phyloP scores from a whole-genome alignment of 2,888 invertebrate species.

The Drosophila putrida region DNA sequence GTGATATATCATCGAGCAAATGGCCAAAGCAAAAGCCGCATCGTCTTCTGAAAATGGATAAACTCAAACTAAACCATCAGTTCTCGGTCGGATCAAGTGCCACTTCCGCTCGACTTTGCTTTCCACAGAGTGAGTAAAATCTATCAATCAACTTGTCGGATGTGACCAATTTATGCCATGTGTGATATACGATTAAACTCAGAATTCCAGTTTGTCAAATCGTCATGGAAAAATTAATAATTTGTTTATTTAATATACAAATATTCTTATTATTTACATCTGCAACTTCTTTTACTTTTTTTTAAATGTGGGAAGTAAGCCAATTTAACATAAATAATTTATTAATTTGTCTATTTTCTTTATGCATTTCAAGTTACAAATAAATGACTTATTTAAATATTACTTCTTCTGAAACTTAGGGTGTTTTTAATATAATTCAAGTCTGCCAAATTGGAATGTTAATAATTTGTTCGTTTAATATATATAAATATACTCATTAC shows the following conservation, averaged over 20 bases:
- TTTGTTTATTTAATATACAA: not conserved
- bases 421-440: no score
- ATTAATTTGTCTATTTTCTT: no score
- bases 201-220: slow-evolving; percentile 7
- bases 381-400: no score
- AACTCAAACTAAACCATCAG: slow-evolving; percentile 27
- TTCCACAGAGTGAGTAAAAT: slow-evolving; percentile 23
- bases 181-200: not conserved
- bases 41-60: slow-evolving; percentile 28
- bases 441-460: no score
- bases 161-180: slow-evolving; percentile 14
- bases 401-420: no score
- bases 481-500: no score
- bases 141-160: slow-evolving; percentile 64
- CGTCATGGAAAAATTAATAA: not conserved
- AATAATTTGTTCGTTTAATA: no score
- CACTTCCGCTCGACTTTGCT: slow-evolving; percentile 61
- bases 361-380: not conserved
- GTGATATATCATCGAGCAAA: slow-evolving; percentile 76
- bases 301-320: no score
- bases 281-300: no score
- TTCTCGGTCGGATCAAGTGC: slow-evolving; percentile 44
- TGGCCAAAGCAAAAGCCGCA: slow-evolving; percentile 45
- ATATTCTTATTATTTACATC: no score
- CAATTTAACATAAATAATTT: no score